Evolutionary conservation across 2,113 vertebrate genomes (phyloP), one percentile per base, ranked within the genome.

Genomic region (Aptenodytes forsteri): DNA sequence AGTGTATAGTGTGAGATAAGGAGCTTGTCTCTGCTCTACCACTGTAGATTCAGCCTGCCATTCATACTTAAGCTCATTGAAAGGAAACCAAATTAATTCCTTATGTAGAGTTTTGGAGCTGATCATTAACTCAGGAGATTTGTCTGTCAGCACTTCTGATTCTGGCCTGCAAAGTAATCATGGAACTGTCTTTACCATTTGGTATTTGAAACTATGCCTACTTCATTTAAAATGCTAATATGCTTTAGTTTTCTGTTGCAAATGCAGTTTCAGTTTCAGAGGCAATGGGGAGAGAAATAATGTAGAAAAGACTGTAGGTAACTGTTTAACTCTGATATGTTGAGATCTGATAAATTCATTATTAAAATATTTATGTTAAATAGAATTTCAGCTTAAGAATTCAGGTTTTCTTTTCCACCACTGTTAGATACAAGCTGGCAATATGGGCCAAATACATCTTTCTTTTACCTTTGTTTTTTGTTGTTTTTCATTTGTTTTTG

Each of bases 241-340:
- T 36, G 22, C 5, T 75, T 58, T 52, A 70, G 7, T 71, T 87
- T 87, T 62, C 25, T 75, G 16, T 29, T 80, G 11, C 4, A 89
- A 67, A 40, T 76, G 10, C 9, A 66, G 7, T 34, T 84, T 75
- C 13, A 71, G 13, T 66, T 73, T 78, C 59, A 66, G 34, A 84
- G 27, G 21, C 7, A 84, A 64, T 54, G 15, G 10, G 18, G 16
- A 56, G 9, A 77, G 10, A 65, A 4, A 38, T 42, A 70, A 4
- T 44, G 11, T 65, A 62, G 27, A 83, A 78, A 73, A 58, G 29
- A 26, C 16, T 66, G 26, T 16, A 54, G 23, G 9, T 40, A 66
- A n/a, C 30, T 16, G 4, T 49, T 70, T 1, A 14, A 30, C 9
- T 54, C 12, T 1, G 0, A 15, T 59, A 52, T 44, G 8, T 22